A percentile compares a stretch with the other conserved stretches of the same genome.
Conservation (phyloP, 2,888 invertebrate species). For the Pegoplata infirma region DNA sequence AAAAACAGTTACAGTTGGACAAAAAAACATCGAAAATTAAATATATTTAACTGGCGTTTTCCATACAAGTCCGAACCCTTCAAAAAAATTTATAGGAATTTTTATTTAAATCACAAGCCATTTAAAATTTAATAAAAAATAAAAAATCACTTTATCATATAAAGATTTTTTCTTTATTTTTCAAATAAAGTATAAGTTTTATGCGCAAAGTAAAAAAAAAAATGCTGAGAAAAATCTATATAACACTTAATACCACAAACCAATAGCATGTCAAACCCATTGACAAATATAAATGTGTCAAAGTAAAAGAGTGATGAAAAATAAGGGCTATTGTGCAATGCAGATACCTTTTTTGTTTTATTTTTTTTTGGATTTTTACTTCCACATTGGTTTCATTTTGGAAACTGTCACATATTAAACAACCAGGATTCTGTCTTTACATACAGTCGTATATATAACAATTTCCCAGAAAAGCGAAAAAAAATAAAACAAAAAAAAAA, state of each 20-base stretch:
- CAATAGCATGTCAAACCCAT: not conserved
- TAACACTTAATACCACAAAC: not conserved
- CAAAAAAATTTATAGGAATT: too few relatives aligned
- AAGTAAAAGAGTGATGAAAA: constrained; percentile 40
- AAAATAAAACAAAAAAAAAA: not conserved
- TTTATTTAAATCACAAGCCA: too few relatives aligned
- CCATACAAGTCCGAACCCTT: too few relatives aligned
- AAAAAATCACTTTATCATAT: too few relatives aligned
- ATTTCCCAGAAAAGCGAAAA: not conserved
- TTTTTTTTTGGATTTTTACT: constrained; percentile 28
- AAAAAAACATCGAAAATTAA: too few relatives aligned
- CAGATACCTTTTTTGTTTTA: constrained; percentile 27
- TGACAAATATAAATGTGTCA: constrained; percentile 31
- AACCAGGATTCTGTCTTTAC: not conserved
- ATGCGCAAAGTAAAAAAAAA: too few relatives aligned
- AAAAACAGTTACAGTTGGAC: too few relatives aligned
- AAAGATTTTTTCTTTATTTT: too few relatives aligned
- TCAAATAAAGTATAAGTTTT: too few relatives aligned
- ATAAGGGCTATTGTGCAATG: constrained; percentile 50
- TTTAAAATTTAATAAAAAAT: too few relatives aligned
- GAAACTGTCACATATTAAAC: not conserved
- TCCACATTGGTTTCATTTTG: too few relatives aligned
- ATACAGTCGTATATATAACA: constrained; percentile 10
- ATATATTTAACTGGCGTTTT: too few relatives aligned
- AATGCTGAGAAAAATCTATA: not conserved